Conservation (phyloP, 2,113 vertebrate species). For the Gila orcuttii region DNA sequence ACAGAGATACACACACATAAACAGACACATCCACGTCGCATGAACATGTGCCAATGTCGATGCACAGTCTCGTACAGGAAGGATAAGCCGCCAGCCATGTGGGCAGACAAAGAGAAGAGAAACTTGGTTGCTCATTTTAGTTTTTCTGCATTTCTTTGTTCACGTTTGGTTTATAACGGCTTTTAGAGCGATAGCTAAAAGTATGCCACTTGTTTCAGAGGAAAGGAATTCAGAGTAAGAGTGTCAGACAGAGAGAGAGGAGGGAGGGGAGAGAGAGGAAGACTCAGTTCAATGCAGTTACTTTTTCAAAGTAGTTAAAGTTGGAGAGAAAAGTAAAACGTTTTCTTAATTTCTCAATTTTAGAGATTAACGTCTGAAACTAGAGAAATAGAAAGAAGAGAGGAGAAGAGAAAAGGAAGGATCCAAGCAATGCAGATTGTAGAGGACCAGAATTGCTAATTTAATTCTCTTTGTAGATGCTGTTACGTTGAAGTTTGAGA, state of each 20-base stretch:
- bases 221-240: constrained; percentile 74
- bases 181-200: constrained; percentile 62
- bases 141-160: constrained; percentile 48
- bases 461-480: too few species aligned
- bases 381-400: background rate
- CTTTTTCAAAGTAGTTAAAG: constrained; percentile 56
- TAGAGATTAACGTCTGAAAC: background rate
- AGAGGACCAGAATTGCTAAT: background rate
- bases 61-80: constrained; percentile 35
- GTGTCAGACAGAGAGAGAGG: constrained; percentile 55
- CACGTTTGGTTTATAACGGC: constrained; percentile 54
- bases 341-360: background rate
- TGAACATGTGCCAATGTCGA: constrained; percentile 1
- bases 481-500: background rate
- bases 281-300: background rate
- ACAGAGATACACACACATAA: constrained; percentile 67
- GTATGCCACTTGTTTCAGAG: constrained; percentile 73
- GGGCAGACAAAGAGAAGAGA: background rate
- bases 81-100: constrained; percentile 13
- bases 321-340: constrained; percentile 29
- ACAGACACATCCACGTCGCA: constrained; percentile 31
- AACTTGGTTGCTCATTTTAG: constrained; percentile 23
- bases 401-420: background rate
- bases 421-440: background rate
- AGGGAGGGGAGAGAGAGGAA: constrained; percentile 8